Percentiles rank a stretch among this genome's conserved stretches.
Evolutionary conservation across 35 echinoderm and acorn worm species (phyloP).

Genomic region (Diadema setosum): DNA sequence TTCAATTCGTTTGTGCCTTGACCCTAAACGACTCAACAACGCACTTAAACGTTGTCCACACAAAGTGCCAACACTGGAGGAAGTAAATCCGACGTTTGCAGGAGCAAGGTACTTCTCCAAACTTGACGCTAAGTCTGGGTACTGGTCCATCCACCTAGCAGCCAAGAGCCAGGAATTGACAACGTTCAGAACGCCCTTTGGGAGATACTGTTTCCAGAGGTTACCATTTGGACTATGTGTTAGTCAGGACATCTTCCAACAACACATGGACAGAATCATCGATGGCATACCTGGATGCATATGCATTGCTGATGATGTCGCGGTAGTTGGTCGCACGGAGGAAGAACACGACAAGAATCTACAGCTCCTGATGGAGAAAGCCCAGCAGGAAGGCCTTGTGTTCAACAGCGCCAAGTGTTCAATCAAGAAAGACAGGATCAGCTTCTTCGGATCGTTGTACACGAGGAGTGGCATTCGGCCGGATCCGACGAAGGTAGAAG

Average conservation of each 20-base stretch:
- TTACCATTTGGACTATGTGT: constrained; percentile 46
- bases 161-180: constrained; percentile 33
- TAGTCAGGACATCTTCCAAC: constrained; percentile 65
- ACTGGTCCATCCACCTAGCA: constrained; percentile 22
- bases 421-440: too few species aligned
- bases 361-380: not conserved
- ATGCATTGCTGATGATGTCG: not conserved
- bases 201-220: too few species aligned
- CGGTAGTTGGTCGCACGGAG: constrained; percentile 1
- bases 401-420: constrained; percentile 61
- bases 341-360: constrained; percentile 54
- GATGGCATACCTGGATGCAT: not conserved
- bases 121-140: constrained; percentile 49
- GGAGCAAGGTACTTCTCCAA: constrained; percentile 56
- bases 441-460: too few species aligned
- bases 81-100: too few species aligned
- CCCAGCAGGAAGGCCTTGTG: constrained; percentile 31
- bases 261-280: constrained; percentile 41
- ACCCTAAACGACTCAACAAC: constrained; percentile 65
- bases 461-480: too few species aligned
- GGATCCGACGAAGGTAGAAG: too few species aligned
- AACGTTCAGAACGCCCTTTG: constrained; percentile 47
- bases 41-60: constrained; percentile 45
- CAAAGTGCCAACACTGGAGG: constrained; percentile 47
- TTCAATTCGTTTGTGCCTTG: constrained; percentile 29